These are phyloP conservation scores for Graphium colonna DNA, from an alignment of 2,888 invertebrate genomes.

Conservation along the genomic window DNA sequence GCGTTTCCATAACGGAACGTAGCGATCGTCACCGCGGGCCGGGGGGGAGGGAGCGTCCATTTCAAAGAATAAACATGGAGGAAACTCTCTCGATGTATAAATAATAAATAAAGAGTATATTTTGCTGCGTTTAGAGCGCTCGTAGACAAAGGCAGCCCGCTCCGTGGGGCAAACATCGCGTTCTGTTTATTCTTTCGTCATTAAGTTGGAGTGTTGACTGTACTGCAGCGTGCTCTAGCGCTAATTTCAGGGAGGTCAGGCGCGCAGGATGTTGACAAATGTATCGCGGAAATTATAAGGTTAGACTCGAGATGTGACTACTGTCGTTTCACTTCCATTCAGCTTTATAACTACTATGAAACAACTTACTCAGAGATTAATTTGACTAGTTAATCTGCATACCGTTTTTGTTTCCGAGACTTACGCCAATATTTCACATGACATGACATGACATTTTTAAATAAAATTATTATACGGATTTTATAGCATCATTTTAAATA, in stretches of 20 bases:
- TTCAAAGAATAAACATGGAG: slow-evolving; percentile 72
- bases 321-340: too few species aligned
- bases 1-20: slow-evolving; percentile 52
- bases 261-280: slow-evolving; percentile 47
- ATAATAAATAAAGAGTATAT: slow-evolving; percentile 74
- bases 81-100: slow-evolving; percentile 72
- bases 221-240: slow-evolving; percentile 51
- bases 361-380: too few species aligned
- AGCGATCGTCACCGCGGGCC: slow-evolving; percentile 41
- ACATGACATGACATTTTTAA: too few species aligned
- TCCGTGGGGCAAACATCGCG: slow-evolving; percentile 53
- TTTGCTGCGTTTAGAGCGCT: slow-evolving; percentile 62
- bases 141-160: slow-evolving; percentile 68
- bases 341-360: too few species aligned
- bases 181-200: slow-evolving; percentile 72
- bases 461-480: too few species aligned
- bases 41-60: slow-evolving; percentile 64
- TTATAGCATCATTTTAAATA: too few species aligned
- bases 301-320: slow-evolving; percentile 22
- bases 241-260: slow-evolving; percentile 66
- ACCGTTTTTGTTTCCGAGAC: too few species aligned
- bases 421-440: too few species aligned
- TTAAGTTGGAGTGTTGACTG: slow-evolving; percentile 68
- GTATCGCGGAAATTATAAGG: slow-evolving; percentile 35
- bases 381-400: too few species aligned